Conservation (phyloP, 2,797 vertebrate genomes). For the Propithecus deckenii region DNA sequence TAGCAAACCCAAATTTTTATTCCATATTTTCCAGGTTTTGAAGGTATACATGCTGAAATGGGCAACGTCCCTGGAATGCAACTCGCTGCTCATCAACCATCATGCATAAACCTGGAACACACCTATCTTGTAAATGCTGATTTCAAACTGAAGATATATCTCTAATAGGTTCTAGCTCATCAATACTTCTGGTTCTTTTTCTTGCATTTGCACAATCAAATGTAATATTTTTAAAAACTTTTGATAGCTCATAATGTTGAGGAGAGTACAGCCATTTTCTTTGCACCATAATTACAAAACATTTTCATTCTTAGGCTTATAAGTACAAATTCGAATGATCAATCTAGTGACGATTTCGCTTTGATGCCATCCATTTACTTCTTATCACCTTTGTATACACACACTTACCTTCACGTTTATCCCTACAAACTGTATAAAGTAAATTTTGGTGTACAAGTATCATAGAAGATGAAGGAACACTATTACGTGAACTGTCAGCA, state of each 20-base stretch:
- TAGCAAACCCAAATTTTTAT: neutral
- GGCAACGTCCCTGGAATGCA: neutral
- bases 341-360: neutral
- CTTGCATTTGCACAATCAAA: neutral
- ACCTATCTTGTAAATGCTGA: neutral
- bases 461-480: neutral
- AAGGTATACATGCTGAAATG: neutral
- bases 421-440: neutral
- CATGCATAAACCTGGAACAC: neutral
- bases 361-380: neutral
- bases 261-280: slow-evolving; percentile 1
- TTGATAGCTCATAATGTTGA: slow-evolving; percentile 18
- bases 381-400: neutral
- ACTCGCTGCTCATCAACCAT: neutral
- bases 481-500: neutral
- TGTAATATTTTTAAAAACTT: neutral
- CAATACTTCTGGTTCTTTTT: neutral
- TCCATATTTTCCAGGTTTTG: neutral
- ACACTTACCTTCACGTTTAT: neutral
- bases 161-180: neutral
- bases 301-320: slow-evolving; percentile 33
- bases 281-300: neutral
- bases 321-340: slow-evolving; percentile 26
- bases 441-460: neutral
- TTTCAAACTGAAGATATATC: neutral